Evolutionary conservation across 2,888 invertebrate species (phyloP).

Genomic region (Alsophila aescularia): DNA sequence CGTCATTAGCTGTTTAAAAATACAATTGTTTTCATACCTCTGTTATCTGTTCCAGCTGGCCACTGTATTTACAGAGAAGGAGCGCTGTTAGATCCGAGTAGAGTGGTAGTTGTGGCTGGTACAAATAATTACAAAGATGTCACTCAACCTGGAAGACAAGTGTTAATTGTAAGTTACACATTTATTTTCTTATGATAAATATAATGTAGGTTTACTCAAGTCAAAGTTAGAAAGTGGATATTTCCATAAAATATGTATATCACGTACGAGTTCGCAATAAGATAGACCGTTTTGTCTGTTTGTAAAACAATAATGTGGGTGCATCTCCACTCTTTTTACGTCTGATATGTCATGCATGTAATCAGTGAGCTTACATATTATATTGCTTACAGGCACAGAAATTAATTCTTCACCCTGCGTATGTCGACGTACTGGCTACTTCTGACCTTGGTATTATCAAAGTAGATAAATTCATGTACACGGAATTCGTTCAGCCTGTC

Average conservation of each 20-base stretch:
- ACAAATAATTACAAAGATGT: conserved; percentile 55
- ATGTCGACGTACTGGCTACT: conserved; percentile 53
- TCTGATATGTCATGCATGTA: no score
- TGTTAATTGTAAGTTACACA: conserved; percentile 51
- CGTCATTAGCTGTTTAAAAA: no score
- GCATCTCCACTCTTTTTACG: no score
- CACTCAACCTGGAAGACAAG: conserved; percentile 59
- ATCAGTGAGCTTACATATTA: not conserved
- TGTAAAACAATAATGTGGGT: no score
- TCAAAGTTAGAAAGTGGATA: no score
- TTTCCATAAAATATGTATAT: no score
- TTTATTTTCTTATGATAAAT: not conserved
- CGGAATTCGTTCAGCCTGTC: conserved; percentile 73
- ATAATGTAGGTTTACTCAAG: no score
- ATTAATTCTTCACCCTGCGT: conserved; percentile 69
- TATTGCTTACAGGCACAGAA: conserved; percentile 58
- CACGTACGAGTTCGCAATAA: no score
- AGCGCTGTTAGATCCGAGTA: conserved; percentile 44
- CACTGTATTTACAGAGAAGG: conserved; percentile 61
- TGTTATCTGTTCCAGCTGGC: conserved; percentile 59
- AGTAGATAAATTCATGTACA: conserved; percentile 59
- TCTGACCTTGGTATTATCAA: conserved; percentile 74
- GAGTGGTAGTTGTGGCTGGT: conserved; percentile 65
- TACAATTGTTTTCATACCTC: not conserved
- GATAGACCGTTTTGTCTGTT: no score